Evolutionary conservation across 2,113 vertebrate species (phyloP).

Genomic region (Lepisosteus osseus): DNA sequence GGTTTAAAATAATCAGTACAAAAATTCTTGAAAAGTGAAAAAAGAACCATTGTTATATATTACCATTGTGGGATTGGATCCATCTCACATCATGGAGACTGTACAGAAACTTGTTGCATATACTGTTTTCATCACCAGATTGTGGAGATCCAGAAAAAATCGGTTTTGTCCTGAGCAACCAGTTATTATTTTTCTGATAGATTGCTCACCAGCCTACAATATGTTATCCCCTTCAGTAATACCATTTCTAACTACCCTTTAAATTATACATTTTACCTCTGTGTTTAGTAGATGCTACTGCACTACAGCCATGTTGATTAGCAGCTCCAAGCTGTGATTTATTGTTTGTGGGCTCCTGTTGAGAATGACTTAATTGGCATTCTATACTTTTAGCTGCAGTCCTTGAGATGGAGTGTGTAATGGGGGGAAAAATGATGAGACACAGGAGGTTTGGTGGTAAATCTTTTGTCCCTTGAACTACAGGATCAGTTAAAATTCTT

Average conservation of each 20-base stretch:
- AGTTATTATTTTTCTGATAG: slow-evolving; percentile 51
- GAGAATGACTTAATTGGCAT: slow-evolving; percentile 66
- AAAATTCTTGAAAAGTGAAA: too few relatives aligned
- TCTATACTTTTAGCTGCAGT: slow-evolving; percentile 57
- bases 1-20: too few relatives aligned
- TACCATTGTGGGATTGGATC: too few relatives aligned
- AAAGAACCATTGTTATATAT: too few relatives aligned
- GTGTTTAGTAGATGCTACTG: slow-evolving; percentile 22
- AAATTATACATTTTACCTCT: slow-evolving; percentile 50
- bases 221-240: slow-evolving; percentile 45
- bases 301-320: slow-evolving; percentile 46
- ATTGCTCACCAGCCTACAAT: slow-evolving; percentile 37
- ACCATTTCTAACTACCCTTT: slow-evolving; percentile 36
- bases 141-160: not conserved
- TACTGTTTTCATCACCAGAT: not conserved
- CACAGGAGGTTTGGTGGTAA: slow-evolving; percentile 51
- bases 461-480: slow-evolving; percentile 43
- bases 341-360: slow-evolving; percentile 59
- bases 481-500: slow-evolving; percentile 2
- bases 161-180: slow-evolving; percentile 23
- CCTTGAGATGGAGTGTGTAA: slow-evolving; percentile 64
- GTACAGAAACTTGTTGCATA: not conserved
- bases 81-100: too few relatives aligned
- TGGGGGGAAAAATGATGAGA: slow-evolving; percentile 58
- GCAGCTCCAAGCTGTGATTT: slow-evolving; percentile 62